Percentiles rank a stretch among this genome's conserved stretches.
These are phyloP conservation scores for Peromyscus polionotus DNA, from an alignment of 2,113 vertebrate genomes.

Conservation along the genomic window DNA sequence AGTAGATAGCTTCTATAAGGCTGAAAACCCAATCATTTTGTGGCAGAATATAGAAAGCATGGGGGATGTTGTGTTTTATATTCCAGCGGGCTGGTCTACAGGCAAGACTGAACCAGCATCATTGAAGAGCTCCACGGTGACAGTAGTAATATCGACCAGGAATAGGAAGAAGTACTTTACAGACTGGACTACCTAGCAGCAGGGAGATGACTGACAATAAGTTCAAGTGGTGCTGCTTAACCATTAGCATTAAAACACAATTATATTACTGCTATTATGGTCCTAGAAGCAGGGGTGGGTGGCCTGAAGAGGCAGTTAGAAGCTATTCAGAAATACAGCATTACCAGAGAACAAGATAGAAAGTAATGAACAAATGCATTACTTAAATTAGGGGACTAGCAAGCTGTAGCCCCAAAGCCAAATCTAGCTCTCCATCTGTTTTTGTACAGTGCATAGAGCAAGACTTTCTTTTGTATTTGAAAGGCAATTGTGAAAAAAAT, in stretches of 20 bases:
- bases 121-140: background rate
- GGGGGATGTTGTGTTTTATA: background rate
- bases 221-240: background rate
- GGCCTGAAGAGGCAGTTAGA: background rate
- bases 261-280: background rate
- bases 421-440: background rate
- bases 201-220: background rate
- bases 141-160: background rate
- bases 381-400: background rate
- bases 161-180: background rate
- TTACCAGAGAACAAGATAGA: background rate
- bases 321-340: background rate
- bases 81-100: background rate
- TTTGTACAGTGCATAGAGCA: background rate
- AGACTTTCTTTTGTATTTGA: background rate
- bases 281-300: background rate
- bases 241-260: background rate
- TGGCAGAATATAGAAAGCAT: background rate
- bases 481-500: slow-evolving; percentile 4
- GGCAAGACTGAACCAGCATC: background rate
- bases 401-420: background rate
- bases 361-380: background rate
- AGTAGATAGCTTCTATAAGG: background rate
- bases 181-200: background rate
- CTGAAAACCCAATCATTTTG: background rate